Conservation (phyloP, 1,140 invertebrate genomes). For the Microvelia longipes region DNA sequence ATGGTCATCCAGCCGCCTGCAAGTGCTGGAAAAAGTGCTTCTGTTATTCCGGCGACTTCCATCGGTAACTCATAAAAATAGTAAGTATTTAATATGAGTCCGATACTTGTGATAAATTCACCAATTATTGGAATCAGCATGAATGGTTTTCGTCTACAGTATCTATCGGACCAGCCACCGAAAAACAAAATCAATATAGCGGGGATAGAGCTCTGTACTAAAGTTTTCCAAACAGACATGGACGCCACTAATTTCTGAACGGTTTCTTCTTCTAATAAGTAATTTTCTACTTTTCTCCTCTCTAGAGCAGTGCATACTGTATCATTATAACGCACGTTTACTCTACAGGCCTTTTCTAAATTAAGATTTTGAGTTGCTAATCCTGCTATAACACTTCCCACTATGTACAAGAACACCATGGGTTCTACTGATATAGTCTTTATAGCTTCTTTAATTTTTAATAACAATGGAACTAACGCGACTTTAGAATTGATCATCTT, state of each 20-base stretch:
- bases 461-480: background rate
- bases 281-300: constrained; percentile 48
- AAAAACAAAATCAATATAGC: constrained; percentile 59
- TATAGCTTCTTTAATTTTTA: background rate
- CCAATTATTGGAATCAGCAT: constrained; percentile 69
- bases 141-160: constrained; percentile 60
- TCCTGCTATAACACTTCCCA: constrained; percentile 58
- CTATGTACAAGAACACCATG: constrained; percentile 60
- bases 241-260: constrained; percentile 59
- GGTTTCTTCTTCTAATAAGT: constrained; percentile 45
- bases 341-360: constrained; percentile 65
- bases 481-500: no score
- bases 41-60: constrained; percentile 55
- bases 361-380: constrained; percentile 72
- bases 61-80: constrained; percentile 42
- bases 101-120: constrained; percentile 56
- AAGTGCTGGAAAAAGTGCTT: constrained; percentile 59
- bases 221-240: constrained; percentile 65
- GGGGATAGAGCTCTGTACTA: constrained; percentile 56
- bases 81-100: constrained; percentile 60
- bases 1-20: constrained; percentile 75
- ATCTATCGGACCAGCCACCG: constrained; percentile 35
- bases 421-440: constrained; percentile 60
- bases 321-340: constrained; percentile 53
- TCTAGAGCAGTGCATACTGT: constrained; percentile 56